phyloP scores from a whole-genome alignment of 2,888 invertebrate species.

The Caenorhabditis afra region DNA sequence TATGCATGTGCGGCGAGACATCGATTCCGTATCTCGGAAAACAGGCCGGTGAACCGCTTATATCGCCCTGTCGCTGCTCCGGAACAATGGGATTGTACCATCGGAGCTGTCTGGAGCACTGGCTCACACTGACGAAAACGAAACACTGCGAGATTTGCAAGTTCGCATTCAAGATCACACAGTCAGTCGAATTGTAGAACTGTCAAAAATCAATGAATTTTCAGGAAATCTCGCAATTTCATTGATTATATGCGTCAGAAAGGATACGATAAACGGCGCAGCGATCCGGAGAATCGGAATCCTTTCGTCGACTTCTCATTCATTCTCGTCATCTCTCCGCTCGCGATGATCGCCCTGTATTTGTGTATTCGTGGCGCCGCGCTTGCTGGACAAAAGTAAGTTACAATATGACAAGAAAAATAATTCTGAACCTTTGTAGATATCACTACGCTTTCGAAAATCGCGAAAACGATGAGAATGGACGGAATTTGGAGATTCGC shows the following conservation, averaged over 20 bases:
- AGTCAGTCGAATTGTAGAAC: conserved; percentile 80
- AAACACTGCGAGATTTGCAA: conserved; percentile 88
- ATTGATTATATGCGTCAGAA: conserved; percentile 57
- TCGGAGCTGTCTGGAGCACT: conserved; percentile 86
- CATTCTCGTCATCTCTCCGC: conserved; percentile 84
- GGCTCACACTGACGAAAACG: conserved; percentile 86
- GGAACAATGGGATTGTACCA: conserved; percentile 88
- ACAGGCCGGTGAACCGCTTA: conserved; percentile 82
- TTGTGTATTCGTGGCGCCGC: conserved; percentile 80
- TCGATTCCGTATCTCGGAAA: conserved; percentile 68
- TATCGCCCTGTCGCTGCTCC: conserved; percentile 84
- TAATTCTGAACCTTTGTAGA: conserved; percentile 6
- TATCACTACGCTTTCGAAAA: conserved; percentile 59
- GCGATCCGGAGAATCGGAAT: conserved; percentile 81
- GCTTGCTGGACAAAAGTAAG: conserved; percentile 44
- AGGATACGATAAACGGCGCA: conserved; percentile 45
- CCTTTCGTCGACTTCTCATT: conserved; percentile 83
- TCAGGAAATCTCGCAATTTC: conserved; percentile 81
- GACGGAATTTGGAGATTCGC: conserved; percentile 41
- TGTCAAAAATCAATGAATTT: not conserved
- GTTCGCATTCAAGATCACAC: conserved; percentile 85
- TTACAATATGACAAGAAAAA: not conserved
- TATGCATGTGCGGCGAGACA: conserved; percentile 83
- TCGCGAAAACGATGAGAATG: conserved; percentile 32
- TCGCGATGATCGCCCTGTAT: conserved; percentile 83